Evolutionary conservation across 2,797 vertebrate genomes (phyloP).

Genomic region (Anabas testudineus): DNA sequence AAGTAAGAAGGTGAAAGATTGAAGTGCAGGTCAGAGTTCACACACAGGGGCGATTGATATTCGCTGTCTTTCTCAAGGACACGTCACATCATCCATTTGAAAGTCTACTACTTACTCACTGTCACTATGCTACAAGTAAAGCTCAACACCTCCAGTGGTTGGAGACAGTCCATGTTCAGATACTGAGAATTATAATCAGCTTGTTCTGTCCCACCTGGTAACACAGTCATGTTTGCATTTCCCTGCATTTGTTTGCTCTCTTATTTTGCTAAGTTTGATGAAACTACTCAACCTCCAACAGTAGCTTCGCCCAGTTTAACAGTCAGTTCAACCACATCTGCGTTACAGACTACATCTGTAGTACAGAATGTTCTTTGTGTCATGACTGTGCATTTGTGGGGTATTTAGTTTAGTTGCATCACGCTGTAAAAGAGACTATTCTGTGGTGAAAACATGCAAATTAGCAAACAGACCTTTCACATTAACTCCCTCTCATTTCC

Average conservation of each 20-base stretch:
- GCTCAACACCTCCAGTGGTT: too few species aligned
- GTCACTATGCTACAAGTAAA: not conserved
- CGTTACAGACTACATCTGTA: not conserved
- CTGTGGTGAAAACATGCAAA: slow-evolving; percentile 8
- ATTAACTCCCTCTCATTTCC: not conserved
- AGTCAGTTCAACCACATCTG: slow-evolving; percentile 1
- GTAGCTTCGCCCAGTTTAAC: slow-evolving; percentile 13
- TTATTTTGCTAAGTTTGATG: too few species aligned
- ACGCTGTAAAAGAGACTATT: not conserved
- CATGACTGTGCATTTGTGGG: not conserved
- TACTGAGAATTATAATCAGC: not conserved
- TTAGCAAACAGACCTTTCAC: not conserved
- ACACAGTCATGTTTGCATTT: too few species aligned
- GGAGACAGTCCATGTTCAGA: not conserved
- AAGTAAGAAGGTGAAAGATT: not conserved
- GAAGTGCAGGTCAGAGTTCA: slow-evolving; percentile 25
- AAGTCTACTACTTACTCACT: not conserved
- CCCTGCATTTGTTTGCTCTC: too few species aligned
- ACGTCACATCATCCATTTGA: not conserved
- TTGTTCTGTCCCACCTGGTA: not conserved
- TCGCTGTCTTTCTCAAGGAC: slow-evolving; percentile 32
- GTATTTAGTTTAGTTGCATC: slow-evolving; percentile 7
- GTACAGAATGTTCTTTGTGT: not conserved
- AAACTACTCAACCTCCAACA: too few species aligned
- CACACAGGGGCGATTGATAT: slow-evolving; percentile 4